These are phyloP conservation scores for Desmodus rotundus DNA, from an alignment of 2,113 vertebrate genomes.

Conservation along the genomic window DNA sequence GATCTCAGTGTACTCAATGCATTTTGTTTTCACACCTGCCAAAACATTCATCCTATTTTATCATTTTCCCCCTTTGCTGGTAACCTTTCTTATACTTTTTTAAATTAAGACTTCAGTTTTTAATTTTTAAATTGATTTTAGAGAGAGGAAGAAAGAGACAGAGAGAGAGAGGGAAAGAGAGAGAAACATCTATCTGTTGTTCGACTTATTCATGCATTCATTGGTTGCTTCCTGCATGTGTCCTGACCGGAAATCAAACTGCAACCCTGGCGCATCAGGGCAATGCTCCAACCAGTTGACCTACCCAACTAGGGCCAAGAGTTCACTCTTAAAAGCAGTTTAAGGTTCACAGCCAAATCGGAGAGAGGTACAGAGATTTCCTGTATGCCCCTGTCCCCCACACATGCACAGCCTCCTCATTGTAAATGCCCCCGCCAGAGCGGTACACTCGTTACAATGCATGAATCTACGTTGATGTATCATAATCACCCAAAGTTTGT, in stretches of 20 bases:
- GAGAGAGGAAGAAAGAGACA: no score
- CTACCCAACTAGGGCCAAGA: background rate
- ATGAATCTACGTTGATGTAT: background rate
- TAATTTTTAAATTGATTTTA: no score
- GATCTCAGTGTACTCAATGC: background rate
- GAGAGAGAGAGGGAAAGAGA: no score
- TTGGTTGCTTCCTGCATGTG: no score
- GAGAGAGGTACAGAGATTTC: background rate
- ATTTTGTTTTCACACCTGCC: background rate
- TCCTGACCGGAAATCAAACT: no score
- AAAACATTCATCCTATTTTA: fast-evolving
- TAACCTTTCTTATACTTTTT: background rate
- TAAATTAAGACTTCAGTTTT: background rate
- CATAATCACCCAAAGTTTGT: background rate
- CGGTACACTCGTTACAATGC: background rate
- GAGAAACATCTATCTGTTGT: no score
- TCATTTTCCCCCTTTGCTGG: background rate
- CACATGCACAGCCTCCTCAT: background rate
- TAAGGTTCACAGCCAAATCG: background rate
- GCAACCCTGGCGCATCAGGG: no score
- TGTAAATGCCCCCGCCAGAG: background rate
- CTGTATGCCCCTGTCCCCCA: background rate
- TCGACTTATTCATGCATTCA: no score
- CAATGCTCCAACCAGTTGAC: no score
- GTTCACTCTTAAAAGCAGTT: background rate